A percentile compares a stretch with the other conserved stretches of the same genome.
phyloP scores from a whole-genome alignment of 2,113 vertebrate species.

The Paralichthys olivaceus region DNA sequence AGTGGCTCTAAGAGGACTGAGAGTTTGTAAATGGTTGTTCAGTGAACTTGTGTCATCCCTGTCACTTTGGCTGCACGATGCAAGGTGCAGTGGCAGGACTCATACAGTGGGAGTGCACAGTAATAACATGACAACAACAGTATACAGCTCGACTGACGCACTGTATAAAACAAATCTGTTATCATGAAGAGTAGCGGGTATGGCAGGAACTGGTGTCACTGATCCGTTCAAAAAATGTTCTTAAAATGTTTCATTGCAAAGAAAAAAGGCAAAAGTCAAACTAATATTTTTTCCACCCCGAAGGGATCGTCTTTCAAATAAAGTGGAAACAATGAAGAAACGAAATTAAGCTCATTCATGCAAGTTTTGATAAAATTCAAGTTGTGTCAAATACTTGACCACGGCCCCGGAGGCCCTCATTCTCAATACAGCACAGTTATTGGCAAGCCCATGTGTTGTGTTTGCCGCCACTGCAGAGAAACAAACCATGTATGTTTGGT shows the following conservation, averaged over 20 bases:
- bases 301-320: neutral
- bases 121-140: slow-evolving; percentile 7
- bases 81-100: slow-evolving; percentile 4
- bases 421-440: neutral
- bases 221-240: too few relatives aligned
- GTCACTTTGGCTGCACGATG: slow-evolving; percentile 19
- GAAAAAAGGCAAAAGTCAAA: neutral
- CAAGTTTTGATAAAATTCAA: neutral
- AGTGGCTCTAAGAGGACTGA: slow-evolving; percentile 37
- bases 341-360: neutral
- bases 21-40: slow-evolving; percentile 43
- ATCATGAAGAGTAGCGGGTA: neutral
- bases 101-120: too few relatives aligned
- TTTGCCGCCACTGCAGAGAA: neutral
- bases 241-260: neutral
- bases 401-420: neutral
- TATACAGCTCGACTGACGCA: neutral
- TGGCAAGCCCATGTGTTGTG: neutral
- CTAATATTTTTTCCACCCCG: neutral
- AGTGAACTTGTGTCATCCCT: slow-evolving; percentile 40
- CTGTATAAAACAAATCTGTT: neutral
- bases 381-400: neutral
- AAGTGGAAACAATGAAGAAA: neutral
- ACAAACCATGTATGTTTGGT: too few relatives aligned
- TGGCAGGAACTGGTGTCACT: neutral